Evolutionary conservation across 2,888 invertebrate genomes (phyloP), one percentile per base, ranked within the genome.

Genomic region (Lacanobia oleracea): DNA sequence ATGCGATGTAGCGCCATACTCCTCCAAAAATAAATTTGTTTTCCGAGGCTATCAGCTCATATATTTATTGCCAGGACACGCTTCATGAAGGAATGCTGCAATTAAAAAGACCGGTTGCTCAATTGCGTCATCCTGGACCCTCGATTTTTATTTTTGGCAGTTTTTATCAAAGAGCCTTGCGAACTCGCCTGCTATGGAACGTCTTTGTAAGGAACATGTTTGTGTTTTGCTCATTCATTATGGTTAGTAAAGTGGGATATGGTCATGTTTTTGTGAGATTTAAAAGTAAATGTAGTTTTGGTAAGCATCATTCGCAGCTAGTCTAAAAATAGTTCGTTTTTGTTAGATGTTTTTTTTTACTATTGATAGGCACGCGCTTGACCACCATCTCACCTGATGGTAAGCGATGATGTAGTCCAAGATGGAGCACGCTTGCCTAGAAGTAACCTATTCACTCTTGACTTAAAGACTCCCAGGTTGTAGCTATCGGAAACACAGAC

Each of bases 91-190:
- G 72, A 78, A 77, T 79, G 64, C 69, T 71, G 75, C 63, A 84
- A 84, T 84, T 84, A 84, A 79, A 67, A 84, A 84, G 67, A 75
- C 85, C 77, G 85, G 86, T 82, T 67, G 77, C 62, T 10, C 9
- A 21, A 23, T 84, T 64, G 62, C 85, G 82, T 86, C 85, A 84
- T 77, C 54, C 62, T 67, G 73, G 75, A 77, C n/a, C 77, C 69
- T 50, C 40, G 23, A 61, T 48, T 71, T 23, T 69, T 82, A 78
- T 82, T 86, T 84, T 85, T 76, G 85, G 82, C 75, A 67, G 68
- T 65, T 76, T 72, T 76, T 72, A 80, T 68, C 67, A 76, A 69
- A 69, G 69, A 57, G 33, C 59, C 68, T 63, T 63, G 45, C n/a
- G 45, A 37, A 56, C 51, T 68, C 66, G 27, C 53, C 27, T 23